A percentile compares a stretch with the other conserved stretches of the same genome.
Evolutionary conservation across 1,140 invertebrate genomes (phyloP).

Genomic region (Drosophila neocordata): DNA sequence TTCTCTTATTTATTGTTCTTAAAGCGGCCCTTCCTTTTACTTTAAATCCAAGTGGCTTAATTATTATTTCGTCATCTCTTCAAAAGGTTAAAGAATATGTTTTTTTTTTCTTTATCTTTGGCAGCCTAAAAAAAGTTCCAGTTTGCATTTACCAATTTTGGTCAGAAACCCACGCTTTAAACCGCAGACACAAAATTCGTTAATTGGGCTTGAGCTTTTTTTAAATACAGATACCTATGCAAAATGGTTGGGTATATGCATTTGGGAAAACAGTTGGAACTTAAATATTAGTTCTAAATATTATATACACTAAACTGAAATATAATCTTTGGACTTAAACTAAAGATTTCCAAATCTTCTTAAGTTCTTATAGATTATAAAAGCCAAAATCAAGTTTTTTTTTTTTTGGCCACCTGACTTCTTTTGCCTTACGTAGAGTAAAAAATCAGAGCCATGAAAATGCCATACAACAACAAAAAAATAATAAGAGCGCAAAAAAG

Average conservation of each 20-base stretch:
- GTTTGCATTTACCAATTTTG: constrained; percentile 32
- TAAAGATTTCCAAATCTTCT: too few species aligned
- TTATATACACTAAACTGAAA: neutral
- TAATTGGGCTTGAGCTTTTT: constrained; percentile 25
- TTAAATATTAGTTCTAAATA: neutral
- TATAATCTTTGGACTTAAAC: neutral
- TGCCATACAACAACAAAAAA: constrained; percentile 9
- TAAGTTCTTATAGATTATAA: neutral
- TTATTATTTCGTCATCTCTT: constrained; percentile 14
- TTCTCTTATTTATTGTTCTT: constrained; percentile 22
- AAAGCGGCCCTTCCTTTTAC: constrained; percentile 23
- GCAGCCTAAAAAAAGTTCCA: constrained; percentile 4
- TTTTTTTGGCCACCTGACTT: neutral
- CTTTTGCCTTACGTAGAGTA: neutral
- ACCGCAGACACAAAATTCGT: neutral
- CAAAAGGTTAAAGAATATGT: neutral
- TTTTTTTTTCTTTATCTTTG: constrained; percentile 5
- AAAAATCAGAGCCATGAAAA: constrained; percentile 9
- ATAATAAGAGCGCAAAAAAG: constrained; percentile 35
- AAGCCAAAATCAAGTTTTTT: neutral
- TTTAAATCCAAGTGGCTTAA: constrained; percentile 18
- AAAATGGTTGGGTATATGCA: neutral
- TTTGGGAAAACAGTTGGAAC: neutral
- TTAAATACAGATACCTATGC: neutral
- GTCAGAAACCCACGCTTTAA: constrained; percentile 29